phyloP scores from a whole-genome alignment of 2,797 vertebrate species.

The Eleutherodactylus coqui region DNA sequence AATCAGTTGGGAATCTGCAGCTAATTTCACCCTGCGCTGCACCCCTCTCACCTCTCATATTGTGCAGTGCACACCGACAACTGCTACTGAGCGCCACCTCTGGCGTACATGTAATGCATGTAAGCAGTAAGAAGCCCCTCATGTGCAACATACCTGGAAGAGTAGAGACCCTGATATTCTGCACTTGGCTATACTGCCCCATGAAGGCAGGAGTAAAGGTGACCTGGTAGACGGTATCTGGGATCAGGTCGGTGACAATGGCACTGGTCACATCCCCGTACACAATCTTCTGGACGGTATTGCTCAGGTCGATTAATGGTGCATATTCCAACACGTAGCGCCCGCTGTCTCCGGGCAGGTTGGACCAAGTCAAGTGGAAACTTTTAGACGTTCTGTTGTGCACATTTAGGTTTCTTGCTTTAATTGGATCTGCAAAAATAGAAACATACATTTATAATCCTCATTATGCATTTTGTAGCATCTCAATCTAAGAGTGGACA shows the following conservation, averaged over 20 bases:
- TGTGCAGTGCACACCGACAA: too few species aligned
- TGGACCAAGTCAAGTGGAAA: constrained; percentile 85
- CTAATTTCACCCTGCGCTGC: too few species aligned
- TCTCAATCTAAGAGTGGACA: too few species aligned
- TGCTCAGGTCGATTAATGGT: constrained; percentile 61
- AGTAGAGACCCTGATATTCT: constrained; percentile 83
- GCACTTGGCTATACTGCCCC: constrained; percentile 74
- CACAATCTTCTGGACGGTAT: constrained; percentile 73
- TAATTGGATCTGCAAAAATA: constrained; percentile 65
- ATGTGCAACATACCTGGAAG: background rate
- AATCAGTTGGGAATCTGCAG: too few species aligned
- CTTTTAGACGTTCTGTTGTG: constrained; percentile 81
- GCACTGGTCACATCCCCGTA: constrained; percentile 75
- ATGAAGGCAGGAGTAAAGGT: constrained; percentile 85
- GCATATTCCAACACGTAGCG: constrained; percentile 83
- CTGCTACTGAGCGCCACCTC: too few species aligned
- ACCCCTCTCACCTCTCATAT: too few species aligned
- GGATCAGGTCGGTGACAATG: constrained; percentile 75
- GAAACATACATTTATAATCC: background rate
- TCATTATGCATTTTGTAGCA: background rate
- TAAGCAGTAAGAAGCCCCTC: too few species aligned
- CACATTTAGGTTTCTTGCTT: constrained; percentile 66
- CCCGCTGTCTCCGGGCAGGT: constrained; percentile 77
- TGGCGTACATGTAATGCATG: too few species aligned
- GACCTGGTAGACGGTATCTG: constrained; percentile 85